phyloP scores from a whole-genome alignment of 2,113 vertebrate species.

The Oreochromis aureus region DNA sequence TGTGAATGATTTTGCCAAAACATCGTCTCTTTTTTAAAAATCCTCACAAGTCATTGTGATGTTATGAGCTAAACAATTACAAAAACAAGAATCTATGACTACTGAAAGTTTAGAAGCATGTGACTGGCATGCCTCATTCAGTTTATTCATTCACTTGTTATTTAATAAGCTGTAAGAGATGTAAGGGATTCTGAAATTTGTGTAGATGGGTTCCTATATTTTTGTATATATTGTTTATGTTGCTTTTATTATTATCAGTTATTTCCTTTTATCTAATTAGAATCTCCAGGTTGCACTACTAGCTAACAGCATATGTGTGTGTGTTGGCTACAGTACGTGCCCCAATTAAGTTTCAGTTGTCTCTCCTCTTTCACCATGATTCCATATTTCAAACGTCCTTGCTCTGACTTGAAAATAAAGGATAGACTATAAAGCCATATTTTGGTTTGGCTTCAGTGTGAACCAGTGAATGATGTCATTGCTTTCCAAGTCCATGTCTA shows the following conservation, averaged over 20 bases:
- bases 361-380: neutral
- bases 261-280: neutral
- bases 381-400: neutral
- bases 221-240: neutral
- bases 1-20: neutral
- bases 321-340: fast-evolving
- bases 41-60: neutral
- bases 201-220: neutral
- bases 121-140: neutral
- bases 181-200: neutral
- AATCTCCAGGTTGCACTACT: neutral
- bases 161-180: neutral
- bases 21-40: neutral
- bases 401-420: fast-evolving
- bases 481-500: too few species aligned
- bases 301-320: neutral
- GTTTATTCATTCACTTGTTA: neutral
- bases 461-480: neutral
- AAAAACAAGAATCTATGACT: neutral
- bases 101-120: fast-evolving
- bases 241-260: neutral
- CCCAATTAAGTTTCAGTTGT: neutral
- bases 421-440: neutral
- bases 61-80: neutral
- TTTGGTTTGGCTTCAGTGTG: neutral